These are phyloP conservation scores for Drosophila nr. fundita DNA, from an alignment of 2,888 invertebrate genomes.

Conservation along the genomic window DNA sequence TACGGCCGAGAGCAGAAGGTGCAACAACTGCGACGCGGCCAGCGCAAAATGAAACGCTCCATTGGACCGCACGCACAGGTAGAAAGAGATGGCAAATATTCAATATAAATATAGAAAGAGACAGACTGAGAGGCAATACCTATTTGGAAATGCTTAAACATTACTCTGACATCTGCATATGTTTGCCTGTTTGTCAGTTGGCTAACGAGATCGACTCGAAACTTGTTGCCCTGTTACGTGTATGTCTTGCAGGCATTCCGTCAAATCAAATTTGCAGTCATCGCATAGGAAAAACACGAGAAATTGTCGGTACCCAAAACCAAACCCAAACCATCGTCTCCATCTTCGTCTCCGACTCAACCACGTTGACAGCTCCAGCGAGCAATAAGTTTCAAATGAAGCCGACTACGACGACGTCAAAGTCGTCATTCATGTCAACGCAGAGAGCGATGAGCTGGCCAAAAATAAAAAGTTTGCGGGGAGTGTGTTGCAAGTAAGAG, in stretches of 20 bases:
- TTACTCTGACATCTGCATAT: slow-evolving; percentile 23
- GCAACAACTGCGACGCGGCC: slow-evolving; percentile 53
- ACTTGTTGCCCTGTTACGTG: slow-evolving; percentile 56
- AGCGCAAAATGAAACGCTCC: slow-evolving; percentile 51
- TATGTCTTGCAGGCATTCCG: slow-evolving; percentile 36
- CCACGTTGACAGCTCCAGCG: slow-evolving; percentile 69
- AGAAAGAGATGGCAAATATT: background rate
- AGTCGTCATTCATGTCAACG: slow-evolving; percentile 64
- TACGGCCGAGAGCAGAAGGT: slow-evolving; percentile 58
- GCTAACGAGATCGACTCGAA: slow-evolving; percentile 31
- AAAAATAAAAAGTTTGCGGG: background rate
- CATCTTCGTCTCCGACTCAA: slow-evolving; percentile 13
- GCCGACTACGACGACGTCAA: slow-evolving; percentile 52
- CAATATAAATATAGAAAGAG: background rate
- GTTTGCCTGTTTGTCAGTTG: slow-evolving; percentile 7
- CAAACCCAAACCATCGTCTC: slow-evolving; percentile 1
- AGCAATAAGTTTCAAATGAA: slow-evolving; percentile 76
- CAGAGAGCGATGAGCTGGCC: slow-evolving; percentile 53
- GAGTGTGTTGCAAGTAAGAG: background rate
- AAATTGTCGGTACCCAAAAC: slow-evolving; percentile 31
- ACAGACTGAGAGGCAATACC: background rate
- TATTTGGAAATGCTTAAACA: slow-evolving; percentile 1
- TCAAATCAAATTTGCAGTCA: slow-evolving; percentile 62
- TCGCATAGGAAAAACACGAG: slow-evolving; percentile 35
- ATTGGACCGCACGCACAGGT: slow-evolving; percentile 46